Base-by-base conservation (phyloP, 2,888 invertebrate genomes). In the Parnassius smintheus region DNA sequence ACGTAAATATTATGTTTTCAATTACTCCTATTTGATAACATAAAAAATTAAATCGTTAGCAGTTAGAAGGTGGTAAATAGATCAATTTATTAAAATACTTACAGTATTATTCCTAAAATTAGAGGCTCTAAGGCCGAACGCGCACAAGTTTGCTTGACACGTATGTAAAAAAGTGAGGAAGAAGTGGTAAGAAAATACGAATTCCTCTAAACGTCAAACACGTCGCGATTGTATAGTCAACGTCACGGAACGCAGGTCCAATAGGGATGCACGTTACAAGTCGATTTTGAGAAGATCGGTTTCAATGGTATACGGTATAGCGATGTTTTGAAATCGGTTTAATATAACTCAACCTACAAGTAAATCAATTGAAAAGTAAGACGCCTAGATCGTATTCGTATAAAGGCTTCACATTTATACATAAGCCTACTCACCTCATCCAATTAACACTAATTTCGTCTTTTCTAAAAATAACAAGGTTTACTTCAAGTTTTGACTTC, bases 111-210 rank as follows among this genome's bases (percentile, higher is more conserved):
- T 86, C 86, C 79, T 88, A 86, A 89, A 87, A 86, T 85, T 86
- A 87, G 78, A 76, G 88, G 91, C 88, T 78, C 74, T 70, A 71
- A 82, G 80, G 88, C 88, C 88, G 75, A 76, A 81, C 83, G 77
- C 86, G 87, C 80, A 77, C 49, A 86, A 85, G 75, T 75, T 81
- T 72, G 74, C 80, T 84, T 90, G 91, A 91, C 91, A 91, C 91
- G 91, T 91, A 90, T 83, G 81, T 86, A 88, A 86, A 63, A 57
- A 91, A 90, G 85, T 88, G 85, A 86, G 83, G 72, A 78, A 67
- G 70, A 68, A 35, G 35, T 35, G 35, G 35, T 35, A 35, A 35
- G 4, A 35, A 35, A 35, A 35, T 35, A 65, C 69, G 71, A 73
- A 64, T 54, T 52, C 52, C 65, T 67, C 62, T 64, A 71, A 72